Evolutionary conservation across 1,140 invertebrate species (phyloP), one percentile per base, ranked within the genome.

Genomic region (Anthonomus grandis): DNA sequence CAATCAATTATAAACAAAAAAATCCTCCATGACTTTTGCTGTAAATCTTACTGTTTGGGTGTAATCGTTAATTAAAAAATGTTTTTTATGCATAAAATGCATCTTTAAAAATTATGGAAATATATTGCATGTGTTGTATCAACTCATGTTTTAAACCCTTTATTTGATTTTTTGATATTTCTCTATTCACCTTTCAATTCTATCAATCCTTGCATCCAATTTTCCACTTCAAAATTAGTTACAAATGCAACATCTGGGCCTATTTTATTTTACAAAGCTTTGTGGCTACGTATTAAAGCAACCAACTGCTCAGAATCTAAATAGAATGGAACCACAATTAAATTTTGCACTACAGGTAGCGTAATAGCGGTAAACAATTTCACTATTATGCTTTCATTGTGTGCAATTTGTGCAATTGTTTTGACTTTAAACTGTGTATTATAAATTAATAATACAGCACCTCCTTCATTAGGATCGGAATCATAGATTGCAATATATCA

Each of bases 401-500:
- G 62, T 82, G 86, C 39, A 86, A 74, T 71, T 87, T 86, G 56
- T 86, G 77, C 23, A 79, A 79, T 66, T 86, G 83, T 60, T 75
- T 75, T 31, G 80, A 86, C 74, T 64, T 84, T 84, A 45, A 86
- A 81, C 27, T 81, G 75, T n/a, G 81, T 72, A 65, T 87, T 86
- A 60, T 85, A 86, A 25, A 85, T 83, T 2, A 82, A 68, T 42
- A 87, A 73, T 10, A 84, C 71, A 6, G 85, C 84, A 17, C 86
- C 85, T 75, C 86, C 85, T 69, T 85, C 81, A 34, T 81, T 77
- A 4, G 70, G 69, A 64, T 85, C 83, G 23, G 83, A 82, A 2
- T 84, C 85, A 72, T 86, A 86, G 13, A 83, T 68, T 6, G 83
- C 83, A n/a, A 88, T 71, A 42, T 84, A 84, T 38, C 81, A 76